Conservation (phyloP, 1,140 invertebrate genomes). For the Calephelis virginiensis region DNA sequence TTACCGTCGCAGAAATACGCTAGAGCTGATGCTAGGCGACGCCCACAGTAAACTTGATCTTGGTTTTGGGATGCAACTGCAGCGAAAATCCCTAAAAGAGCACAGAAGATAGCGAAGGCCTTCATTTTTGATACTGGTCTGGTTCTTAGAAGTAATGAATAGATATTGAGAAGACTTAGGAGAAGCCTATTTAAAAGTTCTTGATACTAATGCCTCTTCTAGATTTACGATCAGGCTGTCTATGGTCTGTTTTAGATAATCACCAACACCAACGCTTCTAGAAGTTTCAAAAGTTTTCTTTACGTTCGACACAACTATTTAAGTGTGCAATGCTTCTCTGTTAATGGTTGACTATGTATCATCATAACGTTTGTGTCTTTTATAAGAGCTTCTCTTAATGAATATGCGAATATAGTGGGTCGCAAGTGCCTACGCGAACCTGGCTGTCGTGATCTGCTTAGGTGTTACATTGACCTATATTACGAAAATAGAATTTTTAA, state of each 20-base stretch:
- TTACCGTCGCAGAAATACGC: conserved; percentile 30
- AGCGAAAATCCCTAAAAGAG: conserved; percentile 20
- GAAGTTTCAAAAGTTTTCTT: no score
- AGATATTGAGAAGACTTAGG: background rate
- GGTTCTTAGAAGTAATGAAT: background rate
- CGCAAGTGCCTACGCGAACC: background rate
- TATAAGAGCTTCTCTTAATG: conserved; percentile 6
- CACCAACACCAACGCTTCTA: no score
- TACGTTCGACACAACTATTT: background rate
- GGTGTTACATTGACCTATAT: background rate
- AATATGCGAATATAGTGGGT: background rate
- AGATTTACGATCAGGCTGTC: no score
- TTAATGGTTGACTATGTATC: background rate
- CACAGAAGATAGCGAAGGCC: conserved; percentile 19
- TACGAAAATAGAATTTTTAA: background rate
- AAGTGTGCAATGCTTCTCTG: background rate
- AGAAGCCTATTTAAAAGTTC: no score
- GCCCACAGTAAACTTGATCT: conserved; percentile 32
- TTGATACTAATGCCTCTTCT: no score
- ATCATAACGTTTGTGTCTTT: background rate
- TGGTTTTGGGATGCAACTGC: conserved; percentile 18
- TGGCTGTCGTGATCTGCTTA: background rate
- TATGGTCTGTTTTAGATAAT: no score
- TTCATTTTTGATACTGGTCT: conserved; percentile 22
- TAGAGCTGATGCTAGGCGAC: conserved; percentile 27